Percentiles rank a stretch among this genome's conserved stretches.
Evolutionary conservation across 2,797 vertebrate species (phyloP).

Genomic region (Enteromius unitaeniatus): DNA sequence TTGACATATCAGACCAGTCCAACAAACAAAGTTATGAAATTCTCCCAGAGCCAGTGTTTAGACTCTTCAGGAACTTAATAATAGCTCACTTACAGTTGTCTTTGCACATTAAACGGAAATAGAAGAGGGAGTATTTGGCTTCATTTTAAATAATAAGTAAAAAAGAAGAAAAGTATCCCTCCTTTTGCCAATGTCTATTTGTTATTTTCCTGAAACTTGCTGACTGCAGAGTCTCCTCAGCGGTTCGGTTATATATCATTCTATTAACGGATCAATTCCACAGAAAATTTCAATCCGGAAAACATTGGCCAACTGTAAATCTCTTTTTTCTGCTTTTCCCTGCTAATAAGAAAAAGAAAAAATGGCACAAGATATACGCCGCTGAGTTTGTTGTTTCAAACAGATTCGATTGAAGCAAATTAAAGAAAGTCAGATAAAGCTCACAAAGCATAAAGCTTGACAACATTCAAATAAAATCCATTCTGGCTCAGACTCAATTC

Average conservation of each 20-base stretch:
- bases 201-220: conserved; percentile 43
- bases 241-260: conserved; percentile 36
- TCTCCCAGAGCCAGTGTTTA: background rate
- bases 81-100: conserved; percentile 1
- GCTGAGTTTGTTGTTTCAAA: conserved; percentile 40
- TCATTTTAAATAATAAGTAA: conserved; percentile 8
- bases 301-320: conserved; percentile 26
- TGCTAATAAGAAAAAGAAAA: conserved; percentile 43
- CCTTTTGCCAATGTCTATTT: conserved; percentile 20
- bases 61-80: conserved; percentile 20
- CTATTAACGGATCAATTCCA: conserved; percentile 58
- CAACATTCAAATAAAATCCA: conserved; percentile 48
- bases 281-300: conserved; percentile 44
- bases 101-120: background rate
- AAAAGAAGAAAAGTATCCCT: conserved; percentile 14
- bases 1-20: background rate
- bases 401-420: conserved; percentile 45
- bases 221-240: conserved; percentile 23
- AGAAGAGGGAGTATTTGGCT: background rate
- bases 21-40: background rate
- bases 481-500: conserved; percentile 48
- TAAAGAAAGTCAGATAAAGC: conserved; percentile 46
- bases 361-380: conserved; percentile 15
- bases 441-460: conserved; percentile 49
- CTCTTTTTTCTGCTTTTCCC: conserved; percentile 33